Evolutionary conservation across 2,797 vertebrate genomes (phyloP).

Genomic region (Erpetoichthys calabaricus): DNA sequence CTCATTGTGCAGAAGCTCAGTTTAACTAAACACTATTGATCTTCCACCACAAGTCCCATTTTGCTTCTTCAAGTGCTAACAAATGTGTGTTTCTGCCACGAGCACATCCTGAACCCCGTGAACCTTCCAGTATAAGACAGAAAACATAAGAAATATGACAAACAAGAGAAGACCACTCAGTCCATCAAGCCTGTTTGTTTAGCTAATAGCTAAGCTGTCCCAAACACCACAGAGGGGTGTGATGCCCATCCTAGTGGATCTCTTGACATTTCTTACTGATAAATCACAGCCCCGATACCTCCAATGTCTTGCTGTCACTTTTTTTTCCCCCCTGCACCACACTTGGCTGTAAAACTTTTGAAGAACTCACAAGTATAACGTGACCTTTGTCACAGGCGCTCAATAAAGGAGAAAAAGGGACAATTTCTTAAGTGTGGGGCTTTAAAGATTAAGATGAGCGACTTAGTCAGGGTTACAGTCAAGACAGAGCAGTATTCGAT

Average conservation of each 20-base stretch:
- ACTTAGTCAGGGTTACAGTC: slow-evolving; percentile 26
- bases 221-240: too few species aligned
- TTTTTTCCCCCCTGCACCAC: slow-evolving; percentile 4
- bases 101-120: too few species aligned
- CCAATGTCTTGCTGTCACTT: slow-evolving; percentile 6
- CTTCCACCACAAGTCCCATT: too few species aligned
- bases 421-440: slow-evolving; percentile 13
- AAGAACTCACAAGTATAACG: slow-evolving; percentile 18
- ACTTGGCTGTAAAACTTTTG: slow-evolving; percentile 18
- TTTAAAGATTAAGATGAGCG: slow-evolving; percentile 19
- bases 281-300: slow-evolving; percentile 12
- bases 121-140: too few species aligned
- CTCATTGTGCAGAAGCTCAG: too few species aligned
- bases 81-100: too few species aligned
- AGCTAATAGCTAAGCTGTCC: too few species aligned
- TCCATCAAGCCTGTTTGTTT: too few species aligned
- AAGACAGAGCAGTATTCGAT: slow-evolving; percentile 31
- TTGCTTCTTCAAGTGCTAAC: too few species aligned
- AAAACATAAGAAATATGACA: too few species aligned
- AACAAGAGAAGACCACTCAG: too few species aligned
- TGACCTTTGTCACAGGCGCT: slow-evolving; percentile 22
- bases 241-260: neutral
- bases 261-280: slow-evolving; percentile 8
- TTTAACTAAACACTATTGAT: too few species aligned
- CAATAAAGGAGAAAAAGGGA: slow-evolving; percentile 12